A percentile compares a stretch with the other conserved stretches of the same genome.
Evolutionary conservation across 2,797 vertebrate species (phyloP).

Genomic region (Sebastolobus altivelis): DNA sequence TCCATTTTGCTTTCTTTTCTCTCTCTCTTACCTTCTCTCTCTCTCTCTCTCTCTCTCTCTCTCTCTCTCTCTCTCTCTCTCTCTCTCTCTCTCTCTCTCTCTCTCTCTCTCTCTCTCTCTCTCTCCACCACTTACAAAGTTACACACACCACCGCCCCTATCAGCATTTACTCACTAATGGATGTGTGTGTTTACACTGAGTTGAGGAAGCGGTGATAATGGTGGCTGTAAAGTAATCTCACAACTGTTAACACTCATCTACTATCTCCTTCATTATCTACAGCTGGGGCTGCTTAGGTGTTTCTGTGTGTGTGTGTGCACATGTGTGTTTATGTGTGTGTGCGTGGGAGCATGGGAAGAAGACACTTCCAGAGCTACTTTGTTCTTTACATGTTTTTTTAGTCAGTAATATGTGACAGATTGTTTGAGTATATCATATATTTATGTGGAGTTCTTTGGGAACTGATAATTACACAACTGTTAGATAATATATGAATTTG

Average conservation of each 20-base stretch:
- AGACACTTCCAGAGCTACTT: constrained; percentile 1
- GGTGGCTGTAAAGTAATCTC: constrained; percentile 70
- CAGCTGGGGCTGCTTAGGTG: constrained; percentile 54
- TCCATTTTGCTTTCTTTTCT: constrained; percentile 18
- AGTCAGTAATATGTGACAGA: background rate
- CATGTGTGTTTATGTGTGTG: background rate
- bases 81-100: background rate
- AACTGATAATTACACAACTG: background rate
- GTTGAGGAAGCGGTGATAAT: constrained; percentile 67
- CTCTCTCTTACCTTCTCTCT: background rate
- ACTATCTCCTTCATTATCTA: constrained; percentile 65
- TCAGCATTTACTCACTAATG: constrained; percentile 65
- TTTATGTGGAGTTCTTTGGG: background rate
- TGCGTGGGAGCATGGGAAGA: background rate
- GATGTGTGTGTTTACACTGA: constrained; percentile 67
- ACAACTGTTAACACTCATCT: constrained; percentile 64
- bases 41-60: constrained; percentile 1
- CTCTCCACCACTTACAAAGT: constrained; percentile 22
- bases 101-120: constrained; percentile 1
- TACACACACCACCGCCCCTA: constrained; percentile 34
- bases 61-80: constrained; percentile 17
- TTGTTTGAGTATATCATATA: background rate
- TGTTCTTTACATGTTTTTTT: background rate
- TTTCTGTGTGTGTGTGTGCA: constrained; percentile 24
- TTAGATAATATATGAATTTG: background rate